Evolutionary conservation across 2,113 vertebrate genomes (phyloP).

Genomic region (Geothlypis trichas): DNA sequence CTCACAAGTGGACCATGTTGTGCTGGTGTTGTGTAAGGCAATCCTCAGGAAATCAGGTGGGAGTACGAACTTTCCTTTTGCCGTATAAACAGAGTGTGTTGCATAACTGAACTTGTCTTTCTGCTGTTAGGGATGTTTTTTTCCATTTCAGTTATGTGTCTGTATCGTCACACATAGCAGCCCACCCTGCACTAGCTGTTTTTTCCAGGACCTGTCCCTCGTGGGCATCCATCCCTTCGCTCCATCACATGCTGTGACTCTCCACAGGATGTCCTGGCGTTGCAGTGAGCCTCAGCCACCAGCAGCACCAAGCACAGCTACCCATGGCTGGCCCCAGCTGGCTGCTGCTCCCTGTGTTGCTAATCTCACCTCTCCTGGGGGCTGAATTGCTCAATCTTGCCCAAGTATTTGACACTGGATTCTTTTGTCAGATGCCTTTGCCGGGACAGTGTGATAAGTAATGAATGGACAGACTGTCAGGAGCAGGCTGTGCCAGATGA

Average conservation of each 20-base stretch:
- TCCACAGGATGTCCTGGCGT: neutral
- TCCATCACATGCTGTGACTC: neutral
- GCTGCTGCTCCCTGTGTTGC: neutral
- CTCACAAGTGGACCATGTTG: neutral
- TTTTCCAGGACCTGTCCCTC: neutral
- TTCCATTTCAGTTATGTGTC: neutral
- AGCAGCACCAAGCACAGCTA: neutral
- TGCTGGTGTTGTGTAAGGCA: slow-evolving; percentile 7
- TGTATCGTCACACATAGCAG: neutral
- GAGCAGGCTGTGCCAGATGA: neutral
- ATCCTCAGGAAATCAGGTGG: slow-evolving; percentile 32
- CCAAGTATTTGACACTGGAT: neutral
- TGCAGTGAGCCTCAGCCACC: neutral
- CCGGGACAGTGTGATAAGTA: neutral
- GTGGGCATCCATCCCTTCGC: neutral
- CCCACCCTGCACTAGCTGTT: neutral
- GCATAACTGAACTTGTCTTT: neutral
- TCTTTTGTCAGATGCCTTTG: neutral
- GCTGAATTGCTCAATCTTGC: slow-evolving; percentile 2
- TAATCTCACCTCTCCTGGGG: neutral
- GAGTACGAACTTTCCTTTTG: neutral
- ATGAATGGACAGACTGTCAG: neutral
- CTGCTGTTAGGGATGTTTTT: neutral
- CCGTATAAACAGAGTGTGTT: neutral
- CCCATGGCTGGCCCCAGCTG: neutral